Evolutionary conservation across 2,888 invertebrate species (phyloP).

Genomic region (Nomada flava): DNA sequence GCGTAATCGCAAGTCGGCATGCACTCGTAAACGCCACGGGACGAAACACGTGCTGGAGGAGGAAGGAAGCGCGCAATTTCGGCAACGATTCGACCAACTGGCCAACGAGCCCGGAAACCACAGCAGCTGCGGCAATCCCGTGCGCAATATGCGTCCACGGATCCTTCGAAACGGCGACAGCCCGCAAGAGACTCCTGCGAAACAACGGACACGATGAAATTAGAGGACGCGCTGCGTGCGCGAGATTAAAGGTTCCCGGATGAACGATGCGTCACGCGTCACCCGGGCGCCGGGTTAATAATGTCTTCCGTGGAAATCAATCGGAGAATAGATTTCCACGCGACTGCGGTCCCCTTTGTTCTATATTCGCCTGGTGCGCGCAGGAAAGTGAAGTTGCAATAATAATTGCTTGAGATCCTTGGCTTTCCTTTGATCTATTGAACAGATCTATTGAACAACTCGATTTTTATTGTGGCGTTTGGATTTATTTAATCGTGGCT

Average conservation of each 20-base stretch:
- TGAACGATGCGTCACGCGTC: conserved; percentile 31
- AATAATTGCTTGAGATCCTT: too few relatives aligned
- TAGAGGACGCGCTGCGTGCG: conserved; percentile 25
- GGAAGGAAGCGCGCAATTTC: conserved; percentile 77
- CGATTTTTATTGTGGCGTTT: too few relatives aligned
- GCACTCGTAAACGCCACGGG: background rate
- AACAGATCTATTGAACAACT: too few relatives aligned
- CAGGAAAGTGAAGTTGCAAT: too few relatives aligned
- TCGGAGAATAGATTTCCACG: background rate
- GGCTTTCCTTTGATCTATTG: too few relatives aligned
- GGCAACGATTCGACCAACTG: conserved; percentile 77
- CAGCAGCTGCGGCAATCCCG: conserved; percentile 76
- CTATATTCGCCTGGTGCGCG: background rate
- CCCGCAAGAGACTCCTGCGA: conserved; percentile 27
- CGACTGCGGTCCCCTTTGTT: background rate
- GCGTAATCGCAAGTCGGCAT: too few relatives aligned
- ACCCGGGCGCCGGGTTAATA: background rate
- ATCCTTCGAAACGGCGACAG: conserved; percentile 51
- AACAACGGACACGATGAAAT: conserved; percentile 52
- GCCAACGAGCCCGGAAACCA: conserved; percentile 75
- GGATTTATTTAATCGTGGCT: too few relatives aligned
- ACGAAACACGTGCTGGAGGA: background rate
- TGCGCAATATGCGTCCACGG: conserved; percentile 61
- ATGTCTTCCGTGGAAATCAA: conserved; percentile 16
- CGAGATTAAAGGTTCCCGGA: conserved; percentile 45